Percentiles rank a stretch among this genome's conserved stretches.
phyloP scores from a whole-genome alignment of 2,797 vertebrate species.

The Ambastaia sidthimunki region DNA sequence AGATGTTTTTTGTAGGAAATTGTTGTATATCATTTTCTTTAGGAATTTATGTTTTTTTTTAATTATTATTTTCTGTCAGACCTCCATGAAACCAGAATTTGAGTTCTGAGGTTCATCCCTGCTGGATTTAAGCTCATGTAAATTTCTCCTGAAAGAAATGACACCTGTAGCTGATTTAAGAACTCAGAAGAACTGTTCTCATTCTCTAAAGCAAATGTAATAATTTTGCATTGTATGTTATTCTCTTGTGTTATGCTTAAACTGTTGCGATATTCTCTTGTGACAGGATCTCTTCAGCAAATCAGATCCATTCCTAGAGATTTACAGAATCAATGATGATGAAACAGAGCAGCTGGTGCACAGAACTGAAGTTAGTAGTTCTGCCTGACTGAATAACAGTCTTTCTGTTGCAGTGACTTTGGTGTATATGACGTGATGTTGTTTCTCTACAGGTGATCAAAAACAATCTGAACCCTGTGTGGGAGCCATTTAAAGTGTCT shows the following conservation, averaged over 20 bases:
- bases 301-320: constrained; percentile 95
- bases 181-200: too few species aligned
- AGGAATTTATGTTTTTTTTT: not conserved
- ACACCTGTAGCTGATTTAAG: too few species aligned
- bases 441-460: constrained; percentile 86
- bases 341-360: constrained; percentile 90
- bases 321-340: constrained; percentile 89
- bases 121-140: too few species aligned
- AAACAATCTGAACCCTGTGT: constrained; percentile 94
- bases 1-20: not conserved
- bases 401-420: not conserved
- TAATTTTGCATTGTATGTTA: not conserved
- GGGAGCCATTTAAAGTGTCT: constrained; percentile 96
- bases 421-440: not conserved
- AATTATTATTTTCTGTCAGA: not conserved
- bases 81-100: too few species aligned
- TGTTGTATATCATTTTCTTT: not conserved
- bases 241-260: not conserved
- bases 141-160: too few species aligned
- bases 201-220: not conserved
- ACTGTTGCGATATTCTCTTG: not conserved
- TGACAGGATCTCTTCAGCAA: constrained; percentile 95
- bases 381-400: not conserved
- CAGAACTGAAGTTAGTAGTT: constrained; percentile 86
- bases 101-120: too few species aligned